Base-by-base conservation (phyloP, 2,888 invertebrate genomes). In the Dryobota labecula region DNA sequence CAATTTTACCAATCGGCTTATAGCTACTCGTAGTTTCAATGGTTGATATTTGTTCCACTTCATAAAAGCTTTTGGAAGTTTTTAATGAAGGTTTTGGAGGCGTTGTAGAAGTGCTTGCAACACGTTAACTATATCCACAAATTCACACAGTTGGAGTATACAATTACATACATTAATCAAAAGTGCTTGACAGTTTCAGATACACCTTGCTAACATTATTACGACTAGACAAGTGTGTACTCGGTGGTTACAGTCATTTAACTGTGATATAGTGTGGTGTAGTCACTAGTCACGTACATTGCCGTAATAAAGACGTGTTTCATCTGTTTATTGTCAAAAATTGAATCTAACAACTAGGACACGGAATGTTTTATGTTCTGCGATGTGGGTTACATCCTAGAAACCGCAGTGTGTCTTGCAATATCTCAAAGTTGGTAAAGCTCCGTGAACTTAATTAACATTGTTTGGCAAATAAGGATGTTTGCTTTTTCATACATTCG, bases 301-400 rank as follows among this genome's bases (percentile, higher is more conserved):
- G 60, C 63, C 38, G 80, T 69, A 80, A 80, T 73, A 81, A 81
- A 69, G 33, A 73, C 78, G 58, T 81, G 78, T 69, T 76, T 47
- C 58, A 66, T 69, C 57, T 49, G 82, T 77, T 77, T 80, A 81
- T 70, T 73, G 69, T 73, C 69, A 69, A 64, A 80, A 77, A 73
- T 56, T 30, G 13, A 47, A 77, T 73, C 69, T 69, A 15, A 58
- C 47, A 77, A 80, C 56, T 67, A 64, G 80, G 56, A 75, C 76
- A 58, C 62, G 1, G 56, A 33, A 66, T 60, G 51, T 63, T 43
- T 57, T 58, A 53, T 77, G 51, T 62, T 56, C 36, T 58, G 49
- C 56, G 53, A 81, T 69, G 43, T 69, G 53, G 73, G 63, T 68
- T 73, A 66, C 62, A 81, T 81, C 73, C 78, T 77, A 80, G 73